Evolutionary conservation across 1,140 invertebrate genomes (phyloP).

Genomic region (Drosophila subpulchrella): DNA sequence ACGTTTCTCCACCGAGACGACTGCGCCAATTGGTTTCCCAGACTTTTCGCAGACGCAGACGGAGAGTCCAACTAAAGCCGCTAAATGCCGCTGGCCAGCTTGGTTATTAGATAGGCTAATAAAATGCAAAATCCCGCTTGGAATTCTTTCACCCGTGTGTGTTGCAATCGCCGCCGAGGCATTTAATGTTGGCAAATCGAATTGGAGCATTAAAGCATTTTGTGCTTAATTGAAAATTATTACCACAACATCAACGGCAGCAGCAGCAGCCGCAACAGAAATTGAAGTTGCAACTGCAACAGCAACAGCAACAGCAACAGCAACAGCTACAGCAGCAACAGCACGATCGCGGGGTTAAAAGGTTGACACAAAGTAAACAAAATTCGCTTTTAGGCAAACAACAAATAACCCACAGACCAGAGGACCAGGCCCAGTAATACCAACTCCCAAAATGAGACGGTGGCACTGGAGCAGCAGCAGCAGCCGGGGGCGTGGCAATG

Average conservation of each 20-base stretch:
- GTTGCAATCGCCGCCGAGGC: slow-evolving; percentile 19
- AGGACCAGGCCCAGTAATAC: slow-evolving; percentile 2
- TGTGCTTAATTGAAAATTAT: slow-evolving; percentile 62
- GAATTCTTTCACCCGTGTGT: slow-evolving; percentile 44
- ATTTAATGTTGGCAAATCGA: slow-evolving; percentile 40
- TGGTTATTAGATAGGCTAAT: slow-evolving; percentile 23
- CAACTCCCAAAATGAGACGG: slow-evolving; percentile 16
- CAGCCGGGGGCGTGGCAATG: slow-evolving; percentile 38
- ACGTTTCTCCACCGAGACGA: slow-evolving; percentile 47
- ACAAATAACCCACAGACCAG: slow-evolving; percentile 21
- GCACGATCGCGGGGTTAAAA: slow-evolving; percentile 61
- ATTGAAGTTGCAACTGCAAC: slow-evolving; percentile 24
- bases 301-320: slow-evolving; percentile 5
- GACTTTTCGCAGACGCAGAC: slow-evolving; percentile 36
- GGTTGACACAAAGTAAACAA: slow-evolving; percentile 61
- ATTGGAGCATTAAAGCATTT: slow-evolving; percentile 59
- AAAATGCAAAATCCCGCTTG: slow-evolving; percentile 49
- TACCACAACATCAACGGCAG: slow-evolving; percentile 45
- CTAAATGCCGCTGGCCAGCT: slow-evolving; percentile 36
- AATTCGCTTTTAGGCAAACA: slow-evolving; percentile 41
- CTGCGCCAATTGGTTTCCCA: slow-evolving; percentile 44
- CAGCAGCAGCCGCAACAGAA: slow-evolving; percentile 16
- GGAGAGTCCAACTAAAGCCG: slow-evolving; percentile 7
- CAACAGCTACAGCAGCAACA: slow-evolving; percentile 6
- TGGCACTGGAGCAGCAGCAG: slow-evolving; percentile 15